Evolutionary conservation across 2,113 vertebrate species (phyloP).

Genomic region (Athene cunicularia): DNA sequence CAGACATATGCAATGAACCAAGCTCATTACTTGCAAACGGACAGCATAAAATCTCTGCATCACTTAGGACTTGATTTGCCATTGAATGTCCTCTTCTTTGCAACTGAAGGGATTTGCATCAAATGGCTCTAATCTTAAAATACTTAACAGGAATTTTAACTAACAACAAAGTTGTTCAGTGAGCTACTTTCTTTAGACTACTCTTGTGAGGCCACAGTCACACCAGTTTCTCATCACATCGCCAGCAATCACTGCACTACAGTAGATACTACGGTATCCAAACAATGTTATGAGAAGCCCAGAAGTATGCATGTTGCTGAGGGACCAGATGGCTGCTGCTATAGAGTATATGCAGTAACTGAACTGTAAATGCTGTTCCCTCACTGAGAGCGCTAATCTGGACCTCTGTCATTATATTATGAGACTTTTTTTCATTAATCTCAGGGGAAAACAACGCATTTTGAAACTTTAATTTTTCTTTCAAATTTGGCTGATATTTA

Average conservation of each 20-base stretch:
- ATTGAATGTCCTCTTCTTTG: not conserved
- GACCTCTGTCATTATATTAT: not conserved
- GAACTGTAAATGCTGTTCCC: not conserved
- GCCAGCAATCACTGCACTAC: not conserved
- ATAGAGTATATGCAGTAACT: not conserved
- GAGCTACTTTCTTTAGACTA: not conserved
- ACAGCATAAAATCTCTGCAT: not conserved
- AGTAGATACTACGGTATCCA: no score
- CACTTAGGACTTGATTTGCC: not conserved
- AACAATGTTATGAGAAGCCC: not conserved
- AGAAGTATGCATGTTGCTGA: not conserved
- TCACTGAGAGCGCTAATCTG: not conserved
- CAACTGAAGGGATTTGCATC: not conserved
- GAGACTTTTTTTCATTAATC: not conserved
- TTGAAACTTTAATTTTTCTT: not conserved
- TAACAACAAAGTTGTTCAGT: not conserved
- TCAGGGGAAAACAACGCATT: not conserved
- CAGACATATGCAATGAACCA: not conserved
- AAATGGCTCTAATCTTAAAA: not conserved
- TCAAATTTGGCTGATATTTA: not conserved
- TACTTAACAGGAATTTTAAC: not conserved
- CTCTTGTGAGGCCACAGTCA: not conserved
- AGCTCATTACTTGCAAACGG: not conserved
- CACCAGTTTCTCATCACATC: not conserved
- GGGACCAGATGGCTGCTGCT: not conserved